phyloP scores from a whole-genome alignment of 2,797 vertebrate genomes.

The Hapalemur alaotrensis region DNA sequence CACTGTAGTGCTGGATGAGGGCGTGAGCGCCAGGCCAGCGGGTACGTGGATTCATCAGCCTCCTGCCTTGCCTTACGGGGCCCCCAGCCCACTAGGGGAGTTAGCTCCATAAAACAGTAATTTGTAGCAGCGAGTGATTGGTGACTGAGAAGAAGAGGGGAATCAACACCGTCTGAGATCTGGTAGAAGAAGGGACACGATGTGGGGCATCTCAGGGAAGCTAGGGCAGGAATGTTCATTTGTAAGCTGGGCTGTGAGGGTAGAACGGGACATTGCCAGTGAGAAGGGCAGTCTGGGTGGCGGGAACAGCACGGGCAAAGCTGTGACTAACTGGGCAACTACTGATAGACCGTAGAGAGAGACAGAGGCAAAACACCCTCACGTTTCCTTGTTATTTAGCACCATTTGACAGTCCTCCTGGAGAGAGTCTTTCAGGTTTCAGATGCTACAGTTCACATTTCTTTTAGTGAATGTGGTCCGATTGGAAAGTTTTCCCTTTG shows the following conservation, averaged over 20 bases:
- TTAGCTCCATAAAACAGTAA: neutral
- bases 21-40: accelerated
- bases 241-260: neutral
- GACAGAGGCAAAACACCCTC: neutral
- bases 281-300: neutral
- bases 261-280: neutral
- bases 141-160: neutral
- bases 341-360: neutral
- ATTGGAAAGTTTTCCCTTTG: neutral
- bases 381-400: neutral
- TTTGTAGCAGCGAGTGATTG: neutral
- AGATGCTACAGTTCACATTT: neutral
- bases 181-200: neutral
- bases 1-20: neutral
- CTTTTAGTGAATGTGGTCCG: neutral
- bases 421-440: neutral
- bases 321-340: neutral
- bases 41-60: accelerated
- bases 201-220: neutral
- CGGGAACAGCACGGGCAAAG: neutral
- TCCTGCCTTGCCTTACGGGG: neutral
- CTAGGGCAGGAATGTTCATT: neutral
- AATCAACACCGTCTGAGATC: neutral
- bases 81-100: neutral
- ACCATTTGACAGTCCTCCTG: neutral